Evolutionary conservation across 2,113 vertebrate genomes (phyloP).

Genomic region (Ascaphus truei): DNA sequence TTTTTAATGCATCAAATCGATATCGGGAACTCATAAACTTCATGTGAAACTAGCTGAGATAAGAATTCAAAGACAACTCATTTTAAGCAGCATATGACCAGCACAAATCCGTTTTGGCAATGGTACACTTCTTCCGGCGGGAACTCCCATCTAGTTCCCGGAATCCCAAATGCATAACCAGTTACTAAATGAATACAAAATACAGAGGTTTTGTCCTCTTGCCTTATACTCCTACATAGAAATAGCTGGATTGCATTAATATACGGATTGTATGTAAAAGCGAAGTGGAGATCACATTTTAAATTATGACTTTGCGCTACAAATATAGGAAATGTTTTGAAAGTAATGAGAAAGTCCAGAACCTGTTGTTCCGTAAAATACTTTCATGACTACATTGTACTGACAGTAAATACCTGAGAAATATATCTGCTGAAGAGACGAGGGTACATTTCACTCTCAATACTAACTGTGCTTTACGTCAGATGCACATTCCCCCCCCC

Average conservation of each 20-base stretch:
- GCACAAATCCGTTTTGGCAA: no score
- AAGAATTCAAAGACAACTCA: no score
- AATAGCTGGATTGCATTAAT: slow-evolving; percentile 10
- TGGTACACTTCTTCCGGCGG: no score
- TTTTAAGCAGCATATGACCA: no score
- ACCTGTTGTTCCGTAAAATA: slow-evolving; percentile 29
- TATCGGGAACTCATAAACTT: neutral
- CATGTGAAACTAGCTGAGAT: no score
- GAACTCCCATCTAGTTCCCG: no score
- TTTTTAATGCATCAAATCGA: neutral
- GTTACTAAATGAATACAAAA: neutral
- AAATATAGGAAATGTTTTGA: no score
- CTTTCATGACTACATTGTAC: slow-evolving; percentile 32
- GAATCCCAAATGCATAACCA: no score
- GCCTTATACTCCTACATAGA: slow-evolving; percentile 23
- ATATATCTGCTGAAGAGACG: slow-evolving; percentile 7
- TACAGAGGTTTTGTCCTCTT: neutral
- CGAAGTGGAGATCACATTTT: neutral
- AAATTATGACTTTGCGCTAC: slow-evolving; percentile 30
- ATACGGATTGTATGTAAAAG: no score
- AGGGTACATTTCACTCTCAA: neutral
- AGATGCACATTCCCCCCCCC: neutral
- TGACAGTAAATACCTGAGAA: slow-evolving; percentile 29
- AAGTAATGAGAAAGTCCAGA: no score
- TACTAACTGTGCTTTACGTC: slow-evolving; percentile 16